Base-by-base conservation (phyloP, 2,888 invertebrate species). In the Xestia sexstrigata region DNA sequence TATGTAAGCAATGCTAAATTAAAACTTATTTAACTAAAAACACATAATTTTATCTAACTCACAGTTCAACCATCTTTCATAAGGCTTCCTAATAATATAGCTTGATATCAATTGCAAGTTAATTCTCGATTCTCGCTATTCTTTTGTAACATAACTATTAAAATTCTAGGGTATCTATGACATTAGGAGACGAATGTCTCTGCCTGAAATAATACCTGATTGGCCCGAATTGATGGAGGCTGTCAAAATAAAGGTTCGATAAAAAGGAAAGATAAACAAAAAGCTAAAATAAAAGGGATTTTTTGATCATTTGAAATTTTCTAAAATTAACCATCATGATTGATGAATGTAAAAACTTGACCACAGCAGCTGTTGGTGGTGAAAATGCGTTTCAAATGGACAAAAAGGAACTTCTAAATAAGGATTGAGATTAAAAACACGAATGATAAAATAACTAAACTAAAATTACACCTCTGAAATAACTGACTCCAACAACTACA, bases 131-230 rank as follows among this genome's bases (percentile, higher is more conserved):
- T 63, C 67, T 82, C 35, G 85, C 90, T 87, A 88, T 91, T 90
- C 89, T 88, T 74, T 89, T 85, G 89, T 95, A 94, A 94, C 93
- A 88, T 91, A 88, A 92, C 88, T 91, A 95, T 91, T 94, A 95
- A 87, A 95, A 96, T 97, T 97, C 95, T 97, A 97, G 97, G 97
- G 97, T 93, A 96, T 97, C 94, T 97, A 97, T 97, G 97, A 97
- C 93, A 97, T 97, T 95, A 97, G 97, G 96, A 97, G 98, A 96
- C 97, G 97, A 91, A 97, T 97, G 96, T 97, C 97, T 96, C 97
- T 98, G 89, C 97, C 97, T 93, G 98, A 98, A 97, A 95, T 98
- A 93, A 98, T 98, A 95, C 98, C 98, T 92, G 98, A 98, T 97
- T 98, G 98, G 98, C 98, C 98, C 93, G 97, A 94, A 91, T 97